Base-by-base conservation (phyloP, 2,888 invertebrate genomes). In the Drosophila antonietae region DNA sequence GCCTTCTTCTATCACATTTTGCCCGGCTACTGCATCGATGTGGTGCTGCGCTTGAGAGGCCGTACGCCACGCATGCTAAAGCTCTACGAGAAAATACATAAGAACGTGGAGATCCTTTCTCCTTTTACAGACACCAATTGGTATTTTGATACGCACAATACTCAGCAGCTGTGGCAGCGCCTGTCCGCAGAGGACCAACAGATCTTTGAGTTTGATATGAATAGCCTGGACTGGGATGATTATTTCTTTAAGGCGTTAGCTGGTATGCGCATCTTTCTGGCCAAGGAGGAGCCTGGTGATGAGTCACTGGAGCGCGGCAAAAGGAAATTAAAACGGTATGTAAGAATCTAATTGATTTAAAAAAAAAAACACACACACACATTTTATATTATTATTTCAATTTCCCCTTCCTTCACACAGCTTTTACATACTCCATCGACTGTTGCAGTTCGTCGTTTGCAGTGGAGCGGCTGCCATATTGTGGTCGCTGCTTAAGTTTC, bases 101-200 rank as follows among this genome's bases (percentile, higher is more conserved):
- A 95, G 91, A 96, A 97, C 75, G 94, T 95, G 7, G 94, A 95
- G 3, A 95, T 96, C 0, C 90, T 98, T 28, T 93, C 95, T 0
- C 97, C 96, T 91, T 98, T 98, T 93, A 95, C 95, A 60, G 95
- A 94, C 28, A 93, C 94, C n/a, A 94, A 96, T 62, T 97, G 97
- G 94, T 90, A 91, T 0, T 97, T 97, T 91, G 93, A 94, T 41
- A 95, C 95, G 74, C 92, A 93, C 55, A 95, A 96, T 86, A 95
- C 90, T 3, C 75, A 88, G 47, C 75, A 80, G 1, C 83, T 95
- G 51, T 94, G 93, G 93, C 76, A 88, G 0, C 91, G 91, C 37
- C 78, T 94, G 41, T 91, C 91, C 5, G 65, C 85, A 0, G 83
- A 82, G 31, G 94, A 94, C 81, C 90, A 93, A 70, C 80, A 93